These are phyloP conservation scores for Amphilophus citrinellus DNA, from an alignment of 2,113 vertebrate genomes.

Conservation along the genomic window DNA sequence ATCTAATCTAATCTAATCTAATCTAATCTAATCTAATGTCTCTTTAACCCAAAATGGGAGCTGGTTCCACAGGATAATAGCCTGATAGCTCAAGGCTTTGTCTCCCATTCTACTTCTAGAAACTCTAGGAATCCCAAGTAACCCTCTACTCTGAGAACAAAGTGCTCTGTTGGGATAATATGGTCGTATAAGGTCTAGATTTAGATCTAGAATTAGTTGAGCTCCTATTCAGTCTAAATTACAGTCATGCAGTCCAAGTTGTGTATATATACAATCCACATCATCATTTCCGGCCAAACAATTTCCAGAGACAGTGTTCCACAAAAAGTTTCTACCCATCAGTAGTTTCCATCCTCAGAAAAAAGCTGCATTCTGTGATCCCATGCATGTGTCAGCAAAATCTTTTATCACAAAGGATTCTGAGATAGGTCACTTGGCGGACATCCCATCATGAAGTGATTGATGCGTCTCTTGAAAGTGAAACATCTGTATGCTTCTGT, in stretches of 20 bases:
- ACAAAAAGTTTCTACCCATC: conserved; percentile 2
- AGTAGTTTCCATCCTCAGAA: background rate
- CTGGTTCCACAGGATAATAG: too few relatives aligned
- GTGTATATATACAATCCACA: background rate
- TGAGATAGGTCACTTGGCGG: conserved; percentile 8
- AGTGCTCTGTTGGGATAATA: background rate
- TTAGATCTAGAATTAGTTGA: background rate
- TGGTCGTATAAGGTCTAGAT: background rate
- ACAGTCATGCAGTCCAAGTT: background rate
- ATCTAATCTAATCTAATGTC: too few relatives aligned
- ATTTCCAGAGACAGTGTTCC: background rate
- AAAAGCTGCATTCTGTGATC: background rate
- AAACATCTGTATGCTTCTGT: conserved; percentile 15
- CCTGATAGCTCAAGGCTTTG: too few relatives aligned
- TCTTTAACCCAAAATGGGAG: too few relatives aligned
- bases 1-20: too few relatives aligned
- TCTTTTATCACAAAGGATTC: conserved; percentile 7
- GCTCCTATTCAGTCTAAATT: background rate
- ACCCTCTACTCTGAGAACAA: background rate
- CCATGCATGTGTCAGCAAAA: conserved; percentile 17
- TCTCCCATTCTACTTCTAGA: too few relatives aligned
- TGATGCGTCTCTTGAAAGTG: conserved; percentile 22
- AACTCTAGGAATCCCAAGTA: too few relatives aligned
- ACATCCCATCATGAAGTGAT: conserved; percentile 18
- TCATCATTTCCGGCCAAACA: background rate